Base-by-base conservation (phyloP, 2,113 vertebrate genomes). In the Bubalus kerabau region DNA sequence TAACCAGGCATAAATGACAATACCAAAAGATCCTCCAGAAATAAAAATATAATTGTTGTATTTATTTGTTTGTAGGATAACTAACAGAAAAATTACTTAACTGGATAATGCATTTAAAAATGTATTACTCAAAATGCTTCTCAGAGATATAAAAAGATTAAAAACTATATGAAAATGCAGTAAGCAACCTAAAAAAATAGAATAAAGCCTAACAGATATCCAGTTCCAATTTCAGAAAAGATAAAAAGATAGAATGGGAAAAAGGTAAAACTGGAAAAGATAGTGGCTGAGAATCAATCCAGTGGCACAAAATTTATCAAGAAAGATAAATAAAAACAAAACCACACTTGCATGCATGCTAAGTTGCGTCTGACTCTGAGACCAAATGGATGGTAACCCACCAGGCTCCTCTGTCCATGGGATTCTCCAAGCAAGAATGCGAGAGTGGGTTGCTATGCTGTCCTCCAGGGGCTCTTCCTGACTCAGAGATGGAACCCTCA, bases 41-140 rank as follows among this genome's bases (percentile, higher is more conserved):
- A 83, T 50, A 92, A 91, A 87, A 88, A 81, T 46, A 46, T 14
- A 50, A 52, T 76, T 62, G 74, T 62, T 48, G 10, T n/a, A 82
- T 36, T 52, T 67, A 36, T 71, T 23, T 71, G 10, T 95, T 78
- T 78, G 32, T 88, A 96, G 46, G 19, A 48, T 81, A 93, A 57
- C 15, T 36, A 28, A 59, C n/a, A 9, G 1, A n/a, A 88, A 91
- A 78, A 67, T n/a, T 17, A 60, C 28, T 60, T 60, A 52, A 87
- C 46, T 91, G 54, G 11, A 95, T 78, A 80, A 88, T 7, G 67
- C 32, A 83, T 52, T 3, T 19, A 40, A 64, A 95, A 83, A 4
- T 67, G 5, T 64, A 6, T 90, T 76, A 30, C 19, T 95, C 19
- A 83, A 32, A 74, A 88, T 78, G 2, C 3, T 78, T 16, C 50